Evolutionary conservation across 2,888 invertebrate genomes (phyloP), one percentile per base, ranked within the genome.

Genomic region (Gastracanthus pulcherrimus): DNA sequence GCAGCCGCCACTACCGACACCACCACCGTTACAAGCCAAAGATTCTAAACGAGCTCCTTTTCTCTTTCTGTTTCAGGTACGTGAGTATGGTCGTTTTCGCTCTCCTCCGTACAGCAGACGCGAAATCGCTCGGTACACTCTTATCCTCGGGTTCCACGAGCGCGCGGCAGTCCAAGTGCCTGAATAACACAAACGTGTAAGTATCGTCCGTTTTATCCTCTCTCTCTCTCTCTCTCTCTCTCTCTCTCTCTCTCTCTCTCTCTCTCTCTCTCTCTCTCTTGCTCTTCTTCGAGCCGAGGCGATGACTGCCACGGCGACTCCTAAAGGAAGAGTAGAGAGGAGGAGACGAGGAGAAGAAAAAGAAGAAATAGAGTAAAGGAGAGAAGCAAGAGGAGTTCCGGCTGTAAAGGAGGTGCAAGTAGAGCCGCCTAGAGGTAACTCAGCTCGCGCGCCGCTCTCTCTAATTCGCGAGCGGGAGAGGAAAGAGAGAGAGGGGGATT

Each of bases 1-100:
- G n/a, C n/a, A n/a, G n/a, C n/a, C n/a, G n/a, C n/a, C n/a, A n/a
- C n/a, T n/a, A n/a, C n/a, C n/a, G n/a, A 45, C n/a, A 45, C n/a
- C 45, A 45, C n/a, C n/a, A 13, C 45, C n/a, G 13, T 4, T 11
- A 45, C 11, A 45, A n/a, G 45, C n/a, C n/a, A 13, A 16, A 41
- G n/a, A 45, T n/a, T n/a, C 45, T 16, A 45, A 45, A 58, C n/a
- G 26, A 58, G 23, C 58, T 64, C 7, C 80, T 82, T 79, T 86
- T 76, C n/a, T n/a, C n/a, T 87, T 82, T 79, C 84, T 86, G 86
- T 87, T 87, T 62, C 83, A 87, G 87, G 87, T 87, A 87, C 80
- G 82, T 82, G 77, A 87, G 87, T 87, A 84, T 84, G 38, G 29
- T n/a, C 34, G 13, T 41, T 29, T 66, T 41, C 13, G 23, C 55